Conservation (phyloP, 30 jellyfish, hydroid and myxozoan genomes). For the Aurelia sp. region DNA sequence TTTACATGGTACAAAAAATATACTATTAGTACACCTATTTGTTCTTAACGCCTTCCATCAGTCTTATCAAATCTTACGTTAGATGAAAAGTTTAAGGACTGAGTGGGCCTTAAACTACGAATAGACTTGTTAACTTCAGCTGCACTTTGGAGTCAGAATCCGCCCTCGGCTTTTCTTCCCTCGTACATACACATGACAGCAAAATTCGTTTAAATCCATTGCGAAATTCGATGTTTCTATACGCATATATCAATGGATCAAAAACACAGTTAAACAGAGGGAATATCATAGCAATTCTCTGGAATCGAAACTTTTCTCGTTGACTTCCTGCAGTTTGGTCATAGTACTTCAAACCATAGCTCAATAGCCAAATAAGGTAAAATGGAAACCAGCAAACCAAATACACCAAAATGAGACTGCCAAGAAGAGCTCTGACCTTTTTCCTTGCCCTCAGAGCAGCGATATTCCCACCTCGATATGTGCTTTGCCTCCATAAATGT, state of each 20-base stretch:
- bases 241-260: slow-evolving; percentile 28
- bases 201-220: neutral
- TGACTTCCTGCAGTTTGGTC: neutral
- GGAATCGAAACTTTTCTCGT: neutral
- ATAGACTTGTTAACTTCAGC: too few relatives aligned
- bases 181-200: too few relatives aligned
- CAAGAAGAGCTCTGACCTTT: slow-evolving; percentile 9
- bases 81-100: too few relatives aligned
- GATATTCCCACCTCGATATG: neutral
- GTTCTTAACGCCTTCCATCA: too few relatives aligned
- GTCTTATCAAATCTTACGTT: too few relatives aligned
- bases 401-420: slow-evolving; percentile 4
- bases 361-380: slow-evolving; percentile 19
- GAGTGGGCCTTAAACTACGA: too few relatives aligned
- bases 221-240: slow-evolving; percentile 3
- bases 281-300: slow-evolving; percentile 6
- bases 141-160: too few relatives aligned
- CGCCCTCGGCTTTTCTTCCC: too few relatives aligned
- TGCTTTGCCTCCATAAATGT: slow-evolving; percentile 12
- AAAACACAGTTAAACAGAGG: neutral
- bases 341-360: neutral
- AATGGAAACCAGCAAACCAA: slow-evolving; percentile 13
- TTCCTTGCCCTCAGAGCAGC: slow-evolving; percentile 19
- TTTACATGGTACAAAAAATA: too few relatives aligned
- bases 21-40: too few relatives aligned